Evolutionary conservation across 2,113 vertebrate species (phyloP).

Genomic region (Ceyx margarethae): DNA sequence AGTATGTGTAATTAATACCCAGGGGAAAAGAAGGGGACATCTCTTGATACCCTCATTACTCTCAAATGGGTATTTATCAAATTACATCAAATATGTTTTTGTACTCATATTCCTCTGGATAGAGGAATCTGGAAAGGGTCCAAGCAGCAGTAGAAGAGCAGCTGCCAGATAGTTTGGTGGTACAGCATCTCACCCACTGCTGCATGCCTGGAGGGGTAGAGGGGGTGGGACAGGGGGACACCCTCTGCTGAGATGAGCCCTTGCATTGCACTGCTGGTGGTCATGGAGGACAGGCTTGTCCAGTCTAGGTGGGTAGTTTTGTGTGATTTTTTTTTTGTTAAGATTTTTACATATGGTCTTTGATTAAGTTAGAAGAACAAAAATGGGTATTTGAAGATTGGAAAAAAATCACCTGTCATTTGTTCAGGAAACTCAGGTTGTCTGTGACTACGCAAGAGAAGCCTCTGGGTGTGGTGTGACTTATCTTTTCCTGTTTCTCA

Average conservation of each 20-base stretch:
- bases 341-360: not conserved
- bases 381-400: not conserved
- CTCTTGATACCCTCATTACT: not conserved
- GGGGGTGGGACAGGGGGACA: not conserved
- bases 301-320: not conserved
- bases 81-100: not conserved
- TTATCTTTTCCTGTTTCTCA: constrained; percentile 58
- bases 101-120: not conserved
- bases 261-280: accelerated
- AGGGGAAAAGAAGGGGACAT: not conserved
- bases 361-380: not conserved
- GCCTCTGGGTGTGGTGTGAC: constrained; percentile 24
- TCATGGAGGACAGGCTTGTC: not conserved
- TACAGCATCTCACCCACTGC: not conserved
- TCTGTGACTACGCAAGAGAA: not conserved
- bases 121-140: not conserved
- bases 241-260: not conserved
- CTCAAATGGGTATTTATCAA: not conserved
- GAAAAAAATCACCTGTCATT: constrained; percentile 39
- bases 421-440: constrained; percentile 12
- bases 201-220: not conserved
- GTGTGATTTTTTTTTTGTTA: not conserved
- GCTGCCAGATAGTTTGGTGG: not conserved
- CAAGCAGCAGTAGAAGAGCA: not conserved
- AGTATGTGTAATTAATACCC: not conserved